Base-by-base conservation (phyloP, 2,113 vertebrate species). In the Azemiops feae region DNA sequence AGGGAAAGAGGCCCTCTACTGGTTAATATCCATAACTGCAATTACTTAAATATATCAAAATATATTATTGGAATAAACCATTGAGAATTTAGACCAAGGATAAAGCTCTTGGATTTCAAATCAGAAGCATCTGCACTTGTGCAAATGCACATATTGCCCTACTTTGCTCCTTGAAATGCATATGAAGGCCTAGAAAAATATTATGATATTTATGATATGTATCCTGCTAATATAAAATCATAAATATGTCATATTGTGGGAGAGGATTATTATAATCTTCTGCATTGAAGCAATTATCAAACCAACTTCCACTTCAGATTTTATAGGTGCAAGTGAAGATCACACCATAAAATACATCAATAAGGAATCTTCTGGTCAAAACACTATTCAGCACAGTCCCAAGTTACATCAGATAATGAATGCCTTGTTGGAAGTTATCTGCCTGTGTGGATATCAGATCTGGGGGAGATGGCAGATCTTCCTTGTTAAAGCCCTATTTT, bases 1-100 rank as follows among this genome's bases (percentile, higher is more conserved):
- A 91, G 92, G 60, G 94, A 43, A 14, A 94, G 88, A 92, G 89
- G 93, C 93, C 95, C 94, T 47, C 95, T 94, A 88, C 88, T 91
- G 92, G 94, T 94, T n/a, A 58, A 92, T 22, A 45, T 50, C 3
- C 93, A 74, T 58, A 85, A 81, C 3, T 7, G 23, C 93, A 74
- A 0, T 58, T 81, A 30, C 14, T 34, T 52, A 23, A 43, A 12
- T 47, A 50, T 10, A 90, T 39, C 54, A 52, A 58, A 81, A 87
- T 57, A 11, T 18, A 12, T 60, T 58, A 47, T 30, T 87, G 55
- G 34, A 54, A 55, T 45, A 74, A 52, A 58, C 54, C 4, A 14
- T 10, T 34, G 54, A 14, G 69, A 8, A 55, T 45, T 55, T 58
- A 58, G 81, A 18, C 39, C 8, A 30, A 47, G 16, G 27, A 69